Conservation (phyloP, 2,797 vertebrate species). For the Pristis pectinata region DNA sequence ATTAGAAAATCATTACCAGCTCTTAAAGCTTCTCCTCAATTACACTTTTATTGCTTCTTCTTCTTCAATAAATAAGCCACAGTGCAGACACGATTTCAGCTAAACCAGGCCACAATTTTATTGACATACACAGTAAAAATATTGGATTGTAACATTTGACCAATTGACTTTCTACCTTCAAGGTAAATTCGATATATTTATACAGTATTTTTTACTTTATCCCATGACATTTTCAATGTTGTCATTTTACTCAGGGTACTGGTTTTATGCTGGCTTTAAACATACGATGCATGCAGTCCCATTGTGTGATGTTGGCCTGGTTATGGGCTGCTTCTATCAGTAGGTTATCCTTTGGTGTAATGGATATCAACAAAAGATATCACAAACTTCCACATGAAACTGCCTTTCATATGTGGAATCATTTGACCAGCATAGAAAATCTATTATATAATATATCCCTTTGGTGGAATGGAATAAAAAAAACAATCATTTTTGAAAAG, state of each 20-base stretch:
- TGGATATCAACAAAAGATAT: not conserved
- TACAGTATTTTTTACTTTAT: not conserved
- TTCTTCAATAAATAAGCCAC: not conserved
- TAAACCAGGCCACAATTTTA: not conserved
- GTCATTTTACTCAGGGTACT: not conserved
- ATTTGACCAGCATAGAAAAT: no score
- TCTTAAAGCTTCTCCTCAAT: conserved; percentile 5
- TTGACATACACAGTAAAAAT: not conserved
- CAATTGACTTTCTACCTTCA: not conserved
- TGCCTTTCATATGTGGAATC: not conserved
- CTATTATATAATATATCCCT: no score
- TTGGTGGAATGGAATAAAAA: no score
- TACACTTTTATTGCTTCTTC: not conserved
- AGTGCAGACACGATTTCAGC: not conserved
- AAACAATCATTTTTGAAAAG: no score
- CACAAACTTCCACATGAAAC: not conserved
- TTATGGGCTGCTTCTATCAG: not conserved
- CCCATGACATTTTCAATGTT: not conserved
- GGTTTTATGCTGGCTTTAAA: not conserved
- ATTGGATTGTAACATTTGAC: not conserved
- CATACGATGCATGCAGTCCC: not conserved
- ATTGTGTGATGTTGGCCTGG: not conserved
- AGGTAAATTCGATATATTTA: not conserved
- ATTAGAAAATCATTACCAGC: not conserved
- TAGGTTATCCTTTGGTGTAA: not conserved